These are phyloP conservation scores for Meandrusa payeni DNA, from an alignment of 2,888 invertebrate species.

Conservation along the genomic window DNA sequence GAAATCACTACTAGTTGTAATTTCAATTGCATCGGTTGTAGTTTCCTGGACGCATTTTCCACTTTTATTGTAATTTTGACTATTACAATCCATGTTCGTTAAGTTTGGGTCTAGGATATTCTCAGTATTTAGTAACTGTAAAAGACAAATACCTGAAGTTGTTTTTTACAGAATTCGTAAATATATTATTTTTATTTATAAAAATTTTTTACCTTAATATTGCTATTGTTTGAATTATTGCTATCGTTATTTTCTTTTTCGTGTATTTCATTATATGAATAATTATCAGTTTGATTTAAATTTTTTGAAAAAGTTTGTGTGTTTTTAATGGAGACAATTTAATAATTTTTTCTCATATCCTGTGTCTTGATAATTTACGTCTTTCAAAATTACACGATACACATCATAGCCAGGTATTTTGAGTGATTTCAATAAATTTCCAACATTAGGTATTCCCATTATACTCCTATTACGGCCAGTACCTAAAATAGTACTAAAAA, in stretches of 20 bases:
- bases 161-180: too few relatives aligned
- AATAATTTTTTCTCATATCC: background rate
- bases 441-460: background rate
- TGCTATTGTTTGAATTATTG: background rate
- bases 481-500: constrained; percentile 10
- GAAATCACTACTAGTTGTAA: background rate
- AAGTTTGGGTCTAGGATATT: background rate
- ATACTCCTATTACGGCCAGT: background rate
- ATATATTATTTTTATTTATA: too few relatives aligned
- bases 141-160: too few relatives aligned
- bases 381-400: constrained; percentile 4
- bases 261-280: background rate
- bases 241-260: background rate
- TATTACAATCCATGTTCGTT: background rate
- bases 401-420: constrained; percentile 14
- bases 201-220: too few relatives aligned
- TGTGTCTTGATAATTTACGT: background rate
- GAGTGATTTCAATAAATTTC: constrained; percentile 5
- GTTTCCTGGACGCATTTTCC: background rate
- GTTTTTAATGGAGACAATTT: background rate
- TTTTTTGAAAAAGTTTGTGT: background rate
- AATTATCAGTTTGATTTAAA: background rate
- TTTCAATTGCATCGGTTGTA: constrained; percentile 8
- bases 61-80: too few relatives aligned
- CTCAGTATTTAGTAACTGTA: background rate